phyloP scores from a whole-genome alignment of 2,888 invertebrate species.

The Pediacus dermestoides region DNA sequence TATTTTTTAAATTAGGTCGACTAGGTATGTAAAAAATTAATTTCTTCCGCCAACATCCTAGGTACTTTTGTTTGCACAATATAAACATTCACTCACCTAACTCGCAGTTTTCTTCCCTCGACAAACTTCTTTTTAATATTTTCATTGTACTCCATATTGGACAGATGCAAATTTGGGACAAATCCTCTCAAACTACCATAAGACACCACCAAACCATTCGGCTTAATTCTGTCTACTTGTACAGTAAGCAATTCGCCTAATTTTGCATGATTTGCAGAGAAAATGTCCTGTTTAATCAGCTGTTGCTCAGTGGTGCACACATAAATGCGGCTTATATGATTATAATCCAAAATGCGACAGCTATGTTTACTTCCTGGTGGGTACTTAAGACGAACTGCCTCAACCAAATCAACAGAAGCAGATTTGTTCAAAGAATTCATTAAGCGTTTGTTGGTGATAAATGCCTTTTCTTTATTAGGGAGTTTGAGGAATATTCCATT shows the following conservation, averaged over 20 bases:
- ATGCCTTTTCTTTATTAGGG: constrained; percentile 37
- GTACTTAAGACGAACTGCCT: constrained; percentile 52
- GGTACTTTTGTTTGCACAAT: constrained; percentile 16
- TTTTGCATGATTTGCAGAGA: constrained; percentile 52
- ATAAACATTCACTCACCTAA: constrained; percentile 59
- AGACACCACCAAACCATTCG: constrained; percentile 51
- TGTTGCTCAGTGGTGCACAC: constrained; percentile 63
- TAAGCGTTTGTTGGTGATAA: constrained; percentile 41
- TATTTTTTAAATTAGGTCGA: constrained; percentile 12
- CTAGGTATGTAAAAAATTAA: neutral
- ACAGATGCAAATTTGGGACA: constrained; percentile 58
- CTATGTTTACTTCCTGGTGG: constrained; percentile 50
- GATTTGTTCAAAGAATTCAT: constrained; percentile 32
- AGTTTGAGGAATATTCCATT: constrained; percentile 40
- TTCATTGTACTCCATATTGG: constrained; percentile 49
- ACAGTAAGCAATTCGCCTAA: constrained; percentile 58
- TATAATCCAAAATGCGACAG: constrained; percentile 63
- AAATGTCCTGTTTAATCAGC: constrained; percentile 57
- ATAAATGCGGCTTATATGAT: constrained; percentile 62
- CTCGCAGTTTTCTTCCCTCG: too few species aligned
- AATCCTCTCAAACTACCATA: constrained; percentile 58
- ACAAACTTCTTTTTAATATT: constrained; percentile 54
- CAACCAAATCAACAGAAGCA: constrained; percentile 40
- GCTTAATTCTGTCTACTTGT: constrained; percentile 50
- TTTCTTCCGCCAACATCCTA: too few species aligned